Evolutionary conservation across 2,113 vertebrate genomes (phyloP).

Genomic region (Corvus cornix): DNA sequence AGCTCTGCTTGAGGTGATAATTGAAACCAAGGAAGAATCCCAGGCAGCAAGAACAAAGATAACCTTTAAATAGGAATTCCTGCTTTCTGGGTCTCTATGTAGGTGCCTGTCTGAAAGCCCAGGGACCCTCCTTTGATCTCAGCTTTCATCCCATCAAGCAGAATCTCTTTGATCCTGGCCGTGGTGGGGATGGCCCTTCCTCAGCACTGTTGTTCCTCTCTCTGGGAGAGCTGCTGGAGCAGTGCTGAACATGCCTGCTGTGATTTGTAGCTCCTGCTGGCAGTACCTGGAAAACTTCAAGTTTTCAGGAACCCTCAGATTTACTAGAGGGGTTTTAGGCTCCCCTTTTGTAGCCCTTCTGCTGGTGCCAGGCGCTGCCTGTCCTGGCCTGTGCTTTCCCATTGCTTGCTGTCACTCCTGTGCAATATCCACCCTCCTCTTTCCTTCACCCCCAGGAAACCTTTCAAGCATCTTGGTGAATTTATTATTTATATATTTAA

Average conservation of each 20-base stretch:
- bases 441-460: background rate
- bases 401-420: rapidly evolving
- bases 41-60: background rate
- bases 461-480: background rate
- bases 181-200: background rate
- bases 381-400: background rate
- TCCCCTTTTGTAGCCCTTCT: background rate
- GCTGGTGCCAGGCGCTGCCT: background rate
- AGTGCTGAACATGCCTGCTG: background rate
- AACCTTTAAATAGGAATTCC: background rate
- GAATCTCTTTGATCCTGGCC: rapidly evolving
- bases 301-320: background rate
- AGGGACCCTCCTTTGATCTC: background rate
- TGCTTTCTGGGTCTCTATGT: background rate
- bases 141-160: background rate
- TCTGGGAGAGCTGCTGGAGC: background rate
- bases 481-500: background rate
- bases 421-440: background rate
- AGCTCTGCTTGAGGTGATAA: background rate
- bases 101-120: background rate
- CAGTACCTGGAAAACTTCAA: background rate
- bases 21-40: background rate
- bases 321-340: background rate
- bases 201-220: background rate
- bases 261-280: background rate